Percentiles rank a stretch among this genome's conserved stretches.
Conservation (phyloP, 2,797 vertebrate species). For the Chaetophractus vellerosus region DNA sequence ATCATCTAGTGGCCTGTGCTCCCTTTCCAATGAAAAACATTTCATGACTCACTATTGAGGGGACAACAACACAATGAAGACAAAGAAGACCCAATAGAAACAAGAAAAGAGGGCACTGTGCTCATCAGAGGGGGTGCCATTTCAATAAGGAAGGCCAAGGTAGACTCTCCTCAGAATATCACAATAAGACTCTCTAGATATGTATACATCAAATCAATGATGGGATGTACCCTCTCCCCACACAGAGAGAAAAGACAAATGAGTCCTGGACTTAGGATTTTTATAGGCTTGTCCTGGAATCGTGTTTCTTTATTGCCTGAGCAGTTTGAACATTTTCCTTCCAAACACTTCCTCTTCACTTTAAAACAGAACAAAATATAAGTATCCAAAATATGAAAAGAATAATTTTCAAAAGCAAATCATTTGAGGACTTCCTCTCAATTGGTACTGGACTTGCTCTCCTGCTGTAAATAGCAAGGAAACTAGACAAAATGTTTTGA, state of each 20-base stretch:
- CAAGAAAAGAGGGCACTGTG: background rate
- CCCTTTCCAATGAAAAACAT: background rate
- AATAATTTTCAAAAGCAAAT: slow-evolving; percentile 55
- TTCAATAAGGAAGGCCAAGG: background rate
- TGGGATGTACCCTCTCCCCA: background rate
- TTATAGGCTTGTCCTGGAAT: background rate
- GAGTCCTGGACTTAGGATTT: background rate
- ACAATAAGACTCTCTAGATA: background rate
- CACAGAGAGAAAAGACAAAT: background rate
- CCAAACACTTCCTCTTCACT: background rate
- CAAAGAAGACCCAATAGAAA: background rate
- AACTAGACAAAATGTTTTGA: background rate
- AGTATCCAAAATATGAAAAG: slow-evolving; percentile 3
- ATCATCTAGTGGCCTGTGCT: background rate
- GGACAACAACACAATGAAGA: background rate
- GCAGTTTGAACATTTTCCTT: background rate
- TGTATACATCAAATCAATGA: background rate
- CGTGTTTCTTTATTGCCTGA: background rate
- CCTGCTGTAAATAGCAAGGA: background rate
- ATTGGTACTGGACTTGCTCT: background rate
- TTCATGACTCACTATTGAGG: background rate
- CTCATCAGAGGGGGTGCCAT: background rate
- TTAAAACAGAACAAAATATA: slow-evolving; percentile 49
- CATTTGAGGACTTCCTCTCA: background rate
- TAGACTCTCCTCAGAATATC: background rate